These are phyloP conservation scores for Oenanthe melanoleuca DNA, from an alignment of 2,113 vertebrate species.

Conservation along the genomic window DNA sequence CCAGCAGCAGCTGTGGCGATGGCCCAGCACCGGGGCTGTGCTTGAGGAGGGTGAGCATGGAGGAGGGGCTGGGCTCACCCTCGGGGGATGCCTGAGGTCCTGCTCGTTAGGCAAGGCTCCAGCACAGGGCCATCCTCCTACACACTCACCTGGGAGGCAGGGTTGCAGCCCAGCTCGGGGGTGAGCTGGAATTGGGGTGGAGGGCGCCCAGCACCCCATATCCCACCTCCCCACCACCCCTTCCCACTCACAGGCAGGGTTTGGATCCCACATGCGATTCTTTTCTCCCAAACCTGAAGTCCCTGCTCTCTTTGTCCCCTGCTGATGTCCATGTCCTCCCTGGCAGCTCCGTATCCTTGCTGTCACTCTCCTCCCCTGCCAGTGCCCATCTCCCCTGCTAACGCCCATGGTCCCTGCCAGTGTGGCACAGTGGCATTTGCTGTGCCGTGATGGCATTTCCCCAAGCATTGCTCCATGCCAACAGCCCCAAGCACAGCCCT, in stretches of 20 bases:
- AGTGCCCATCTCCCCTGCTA: not conserved
- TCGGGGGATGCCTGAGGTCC: not conserved
- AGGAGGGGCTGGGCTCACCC: not conserved
- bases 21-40: not conserved
- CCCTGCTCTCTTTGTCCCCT: not conserved
- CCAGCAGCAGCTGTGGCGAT: not conserved
- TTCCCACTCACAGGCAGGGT: not conserved
- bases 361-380: not conserved
- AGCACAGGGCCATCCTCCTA: not conserved
- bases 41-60: not conserved
- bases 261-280: not conserved
- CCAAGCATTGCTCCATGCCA: not conserved
- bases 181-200: not conserved
- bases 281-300: not conserved
- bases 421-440: fast-evolving
- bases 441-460: not conserved
- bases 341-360: not conserved
- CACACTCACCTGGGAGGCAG: not conserved
- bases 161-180: not conserved
- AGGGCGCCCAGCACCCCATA: not conserved
- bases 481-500: not conserved
- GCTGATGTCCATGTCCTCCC: not conserved
- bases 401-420: not conserved
- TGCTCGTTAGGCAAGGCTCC: not conserved
- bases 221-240: not conserved